Evolutionary conservation across 2,797 vertebrate species (phyloP).

Genomic region (Novumbra hubbsi): DNA sequence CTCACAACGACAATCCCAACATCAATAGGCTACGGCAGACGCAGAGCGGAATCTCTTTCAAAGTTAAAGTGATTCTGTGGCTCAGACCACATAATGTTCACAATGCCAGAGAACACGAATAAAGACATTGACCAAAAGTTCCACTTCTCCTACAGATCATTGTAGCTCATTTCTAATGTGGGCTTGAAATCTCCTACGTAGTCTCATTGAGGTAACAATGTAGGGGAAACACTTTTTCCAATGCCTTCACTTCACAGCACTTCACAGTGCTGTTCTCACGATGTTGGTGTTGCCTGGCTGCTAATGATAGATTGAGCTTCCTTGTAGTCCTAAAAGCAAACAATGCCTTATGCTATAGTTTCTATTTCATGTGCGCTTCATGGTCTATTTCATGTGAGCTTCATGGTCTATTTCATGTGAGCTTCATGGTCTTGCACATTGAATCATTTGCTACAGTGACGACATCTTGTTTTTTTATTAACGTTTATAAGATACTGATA

Average conservation of each 20-base stretch:
- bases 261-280: not conserved
- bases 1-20: not conserved
- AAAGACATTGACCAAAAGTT: not conserved
- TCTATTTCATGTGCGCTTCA: not conserved
- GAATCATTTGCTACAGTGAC: not conserved
- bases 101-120: not conserved
- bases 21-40: not conserved
- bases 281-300: not conserved
- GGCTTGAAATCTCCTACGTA: not conserved
- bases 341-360: not conserved
- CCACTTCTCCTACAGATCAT: not conserved
- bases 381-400: not conserved
- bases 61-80: not conserved
- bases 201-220: not conserved
- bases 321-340: not conserved
- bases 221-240: slow-evolving; percentile 1
- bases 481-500: not conserved
- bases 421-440: not conserved
- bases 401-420: not conserved
- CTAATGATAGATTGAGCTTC: not conserved
- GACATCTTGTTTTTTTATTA: not conserved
- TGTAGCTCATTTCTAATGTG: slow-evolving; percentile 1
- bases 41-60: not conserved
- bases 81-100: not conserved
- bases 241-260: not conserved